Percentiles rank a stretch among this genome's conserved stretches.
Evolutionary conservation across 2,888 invertebrate genomes (phyloP).

Genomic region (Congeria kusceri): DNA sequence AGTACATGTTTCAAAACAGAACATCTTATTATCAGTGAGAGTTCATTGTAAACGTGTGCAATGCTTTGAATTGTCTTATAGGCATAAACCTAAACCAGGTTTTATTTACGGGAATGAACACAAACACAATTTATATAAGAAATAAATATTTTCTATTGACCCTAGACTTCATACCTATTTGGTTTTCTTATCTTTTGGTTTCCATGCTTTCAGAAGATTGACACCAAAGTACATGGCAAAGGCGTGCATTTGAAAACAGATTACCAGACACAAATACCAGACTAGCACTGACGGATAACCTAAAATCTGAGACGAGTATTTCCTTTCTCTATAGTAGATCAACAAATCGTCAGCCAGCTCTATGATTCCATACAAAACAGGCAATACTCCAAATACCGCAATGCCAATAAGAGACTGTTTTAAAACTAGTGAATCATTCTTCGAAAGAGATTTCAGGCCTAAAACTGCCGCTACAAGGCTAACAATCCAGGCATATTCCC

Average conservation of each 20-base stretch:
- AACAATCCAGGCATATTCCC: conserved; percentile 97
- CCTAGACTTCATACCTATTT: conserved; percentile 3
- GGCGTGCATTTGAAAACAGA: conserved; percentile 92
- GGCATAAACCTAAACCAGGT: too few species aligned
- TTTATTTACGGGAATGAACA: too few species aligned
- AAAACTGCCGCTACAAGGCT: conserved; percentile 94
- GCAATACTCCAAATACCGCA: conserved; percentile 91
- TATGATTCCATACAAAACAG: conserved; percentile 92
- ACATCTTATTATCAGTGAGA: too few species aligned
- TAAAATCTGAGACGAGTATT: conserved; percentile 87
- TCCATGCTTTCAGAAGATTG: conserved; percentile 83
- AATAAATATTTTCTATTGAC: too few species aligned
- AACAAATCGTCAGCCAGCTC: conserved; percentile 94
- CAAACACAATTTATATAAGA: too few species aligned
- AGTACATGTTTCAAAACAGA: too few species aligned
- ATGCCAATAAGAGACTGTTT: conserved; percentile 89
- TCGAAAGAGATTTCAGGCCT: conserved; percentile 93
- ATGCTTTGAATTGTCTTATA: too few species aligned
- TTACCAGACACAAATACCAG: conserved; percentile 95
- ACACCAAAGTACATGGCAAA: conserved; percentile 82
- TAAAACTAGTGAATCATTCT: conserved; percentile 89
- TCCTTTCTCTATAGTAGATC: conserved; percentile 90
- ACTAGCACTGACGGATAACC: conserved; percentile 94
- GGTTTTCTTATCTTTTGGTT: conserved; percentile 68
- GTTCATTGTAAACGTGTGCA: too few species aligned